These are phyloP conservation scores for Lasiommata megera DNA, from an alignment of 2,888 invertebrate species.

Conservation along the genomic window DNA sequence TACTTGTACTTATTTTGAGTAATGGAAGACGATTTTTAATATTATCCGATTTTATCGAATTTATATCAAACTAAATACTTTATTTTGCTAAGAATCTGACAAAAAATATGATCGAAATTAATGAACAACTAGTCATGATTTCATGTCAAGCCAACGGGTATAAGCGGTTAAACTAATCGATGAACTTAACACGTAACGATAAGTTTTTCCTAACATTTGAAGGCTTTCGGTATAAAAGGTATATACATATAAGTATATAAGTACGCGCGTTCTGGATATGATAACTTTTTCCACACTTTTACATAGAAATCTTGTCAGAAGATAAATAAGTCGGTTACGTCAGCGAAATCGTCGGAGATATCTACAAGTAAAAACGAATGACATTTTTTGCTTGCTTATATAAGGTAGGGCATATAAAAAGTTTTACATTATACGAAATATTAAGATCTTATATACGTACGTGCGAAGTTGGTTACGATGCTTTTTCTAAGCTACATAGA, in stretches of 20 bases:
- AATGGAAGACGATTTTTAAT: too few relatives aligned
- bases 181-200: background rate
- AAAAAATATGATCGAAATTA: too few relatives aligned
- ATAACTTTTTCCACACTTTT: background rate
- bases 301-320: background rate
- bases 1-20: too few relatives aligned
- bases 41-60: too few relatives aligned
- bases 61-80: too few relatives aligned
- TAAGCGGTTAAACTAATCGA: background rate
- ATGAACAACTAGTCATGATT: too few relatives aligned
- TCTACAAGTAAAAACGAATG: slow-evolving; percentile 25
- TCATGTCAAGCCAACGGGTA: background rate
- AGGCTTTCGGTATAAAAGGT: background rate
- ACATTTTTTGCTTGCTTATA: background rate
- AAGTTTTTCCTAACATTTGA: background rate
- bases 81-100: too few relatives aligned
- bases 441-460: too few relatives aligned
- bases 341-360: background rate
- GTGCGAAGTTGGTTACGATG: background rate
- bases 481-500: background rate
- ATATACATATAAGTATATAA: too few relatives aligned
- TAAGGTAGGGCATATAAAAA: too few relatives aligned
- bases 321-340: background rate
- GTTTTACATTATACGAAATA: too few relatives aligned
- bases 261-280: background rate